Conservation (phyloP, 2,888 invertebrate species). For the Odontomyia ornata region DNA sequence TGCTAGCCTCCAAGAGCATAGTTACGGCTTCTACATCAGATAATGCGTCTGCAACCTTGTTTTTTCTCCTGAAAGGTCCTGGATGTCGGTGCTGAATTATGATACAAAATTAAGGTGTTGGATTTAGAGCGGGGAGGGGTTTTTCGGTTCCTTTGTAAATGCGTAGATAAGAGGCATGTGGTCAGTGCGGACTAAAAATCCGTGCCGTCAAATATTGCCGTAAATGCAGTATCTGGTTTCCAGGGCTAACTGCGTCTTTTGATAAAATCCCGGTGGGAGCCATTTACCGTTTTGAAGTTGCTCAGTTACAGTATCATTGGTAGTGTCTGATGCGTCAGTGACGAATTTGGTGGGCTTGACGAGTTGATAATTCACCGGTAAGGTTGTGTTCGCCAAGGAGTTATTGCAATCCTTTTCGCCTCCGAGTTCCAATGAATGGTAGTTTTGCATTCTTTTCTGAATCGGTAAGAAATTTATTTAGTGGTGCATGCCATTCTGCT, state of each 20-base stretch:
- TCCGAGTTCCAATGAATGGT: background rate
- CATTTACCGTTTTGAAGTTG: background rate
- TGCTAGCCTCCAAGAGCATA: too few relatives aligned
- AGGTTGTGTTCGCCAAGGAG: too few relatives aligned
- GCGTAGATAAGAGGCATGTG: background rate
- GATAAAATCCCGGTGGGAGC: background rate
- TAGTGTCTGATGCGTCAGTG: background rate
- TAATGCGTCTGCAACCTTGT: too few relatives aligned
- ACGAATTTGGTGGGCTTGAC: background rate
- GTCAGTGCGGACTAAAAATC: background rate
- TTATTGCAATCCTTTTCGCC: background rate
- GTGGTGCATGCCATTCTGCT: background rate
- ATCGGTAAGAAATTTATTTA: slow-evolving; percentile 8
- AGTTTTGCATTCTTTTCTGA: background rate
- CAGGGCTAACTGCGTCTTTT: background rate
- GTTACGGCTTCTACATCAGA: too few relatives aligned
- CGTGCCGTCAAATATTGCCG: background rate
- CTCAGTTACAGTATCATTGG: background rate
- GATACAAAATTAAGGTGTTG: background rate
- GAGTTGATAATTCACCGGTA: background rate
- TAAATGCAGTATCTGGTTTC: background rate
- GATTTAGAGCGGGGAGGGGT: too few relatives aligned
- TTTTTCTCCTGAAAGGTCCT: too few relatives aligned
- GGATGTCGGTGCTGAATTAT: too few relatives aligned
- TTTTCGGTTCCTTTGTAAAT: too few relatives aligned